Percentiles rank a stretch among this genome's conserved stretches.
Conservation (phyloP, 2,113 vertebrate genomes). For the Smithornis capensis region DNA sequence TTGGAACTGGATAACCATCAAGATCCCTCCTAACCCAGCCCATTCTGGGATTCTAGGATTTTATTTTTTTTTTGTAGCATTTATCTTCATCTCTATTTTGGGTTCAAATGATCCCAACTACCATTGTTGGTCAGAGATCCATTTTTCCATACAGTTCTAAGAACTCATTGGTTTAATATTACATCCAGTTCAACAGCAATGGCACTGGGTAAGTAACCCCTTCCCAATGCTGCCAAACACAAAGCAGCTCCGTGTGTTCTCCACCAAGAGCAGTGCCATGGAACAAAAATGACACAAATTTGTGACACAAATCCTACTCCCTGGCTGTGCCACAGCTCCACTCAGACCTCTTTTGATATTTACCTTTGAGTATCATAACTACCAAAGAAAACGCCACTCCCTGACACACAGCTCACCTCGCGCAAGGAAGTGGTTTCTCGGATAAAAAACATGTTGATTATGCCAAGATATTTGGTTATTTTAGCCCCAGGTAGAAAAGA, state of each 20-base stretch:
- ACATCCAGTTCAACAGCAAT: not conserved
- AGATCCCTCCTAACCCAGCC: not conserved
- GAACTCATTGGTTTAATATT: not conserved
- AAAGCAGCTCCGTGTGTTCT: not conserved
- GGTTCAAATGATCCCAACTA: not conserved
- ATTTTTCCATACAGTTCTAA: not conserved
- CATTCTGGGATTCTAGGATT: not conserved
- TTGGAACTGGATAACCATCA: not conserved
- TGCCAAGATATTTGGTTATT: conserved; percentile 96
- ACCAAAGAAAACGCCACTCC: not conserved
- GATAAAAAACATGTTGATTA: conserved; percentile 99
- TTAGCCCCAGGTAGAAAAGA: conserved; percentile 93
- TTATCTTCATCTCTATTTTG: not conserved
- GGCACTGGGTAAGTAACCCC: not conserved
- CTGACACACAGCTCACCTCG: conserved; percentile 79
- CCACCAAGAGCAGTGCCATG: not conserved
- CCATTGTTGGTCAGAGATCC: not conserved
- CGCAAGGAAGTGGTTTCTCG: conserved; percentile 95
- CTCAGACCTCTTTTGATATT: not conserved
- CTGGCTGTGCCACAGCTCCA: not conserved
- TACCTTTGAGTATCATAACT: not conserved
- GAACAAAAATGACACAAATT: no score
- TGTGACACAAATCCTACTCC: not conserved
- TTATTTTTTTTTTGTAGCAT: not conserved
- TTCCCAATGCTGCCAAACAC: not conserved